Percentiles rank a stretch among this genome's conserved stretches.
These are phyloP conservation scores for Montipora sp. DNA, from an alignment of 64 coral and sea anemone species.

Conservation along the genomic window DNA sequence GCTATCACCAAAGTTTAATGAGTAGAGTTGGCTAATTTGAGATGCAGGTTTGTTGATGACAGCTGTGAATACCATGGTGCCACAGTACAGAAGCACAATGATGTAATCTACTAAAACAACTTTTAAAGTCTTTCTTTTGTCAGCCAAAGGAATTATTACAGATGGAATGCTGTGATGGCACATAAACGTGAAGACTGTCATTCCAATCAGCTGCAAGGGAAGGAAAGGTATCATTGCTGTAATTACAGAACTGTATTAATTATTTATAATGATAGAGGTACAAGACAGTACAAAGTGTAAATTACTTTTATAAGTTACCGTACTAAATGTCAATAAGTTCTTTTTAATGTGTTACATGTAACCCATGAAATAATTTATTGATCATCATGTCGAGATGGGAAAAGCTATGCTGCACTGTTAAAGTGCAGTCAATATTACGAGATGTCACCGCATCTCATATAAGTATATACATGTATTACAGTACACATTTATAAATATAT, in stretches of 20 bases:
- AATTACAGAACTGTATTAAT: not conserved
- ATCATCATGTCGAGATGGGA: too few relatives aligned
- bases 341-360: too few relatives aligned
- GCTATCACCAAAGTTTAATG: conserved; percentile 81
- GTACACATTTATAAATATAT: too few relatives aligned
- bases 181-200: conserved; percentile 92
- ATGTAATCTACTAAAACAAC: conserved; percentile 70
- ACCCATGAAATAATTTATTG: too few relatives aligned
- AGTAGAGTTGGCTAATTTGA: conserved; percentile 78
- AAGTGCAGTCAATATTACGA: too few relatives aligned
- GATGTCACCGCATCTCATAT: too few relatives aligned
- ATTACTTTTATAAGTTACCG: too few relatives aligned
- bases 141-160: conserved; percentile 69
- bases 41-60: conserved; percentile 76
- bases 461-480: too few relatives aligned
- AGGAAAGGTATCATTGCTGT: not conserved
- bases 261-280: not conserved
- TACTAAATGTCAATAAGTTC: too few relatives aligned
- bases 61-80: conserved; percentile 66
- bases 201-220: conserved; percentile 73
- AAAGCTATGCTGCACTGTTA: too few relatives aligned
- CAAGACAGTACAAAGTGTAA: too few relatives aligned
- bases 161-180: conserved; percentile 85
- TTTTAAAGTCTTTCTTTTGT: conserved; percentile 66
- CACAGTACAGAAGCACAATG: conserved; percentile 69